These are phyloP conservation scores for Diogma glabrata DNA, from an alignment of 2,888 invertebrate species.

Conservation along the genomic window DNA sequence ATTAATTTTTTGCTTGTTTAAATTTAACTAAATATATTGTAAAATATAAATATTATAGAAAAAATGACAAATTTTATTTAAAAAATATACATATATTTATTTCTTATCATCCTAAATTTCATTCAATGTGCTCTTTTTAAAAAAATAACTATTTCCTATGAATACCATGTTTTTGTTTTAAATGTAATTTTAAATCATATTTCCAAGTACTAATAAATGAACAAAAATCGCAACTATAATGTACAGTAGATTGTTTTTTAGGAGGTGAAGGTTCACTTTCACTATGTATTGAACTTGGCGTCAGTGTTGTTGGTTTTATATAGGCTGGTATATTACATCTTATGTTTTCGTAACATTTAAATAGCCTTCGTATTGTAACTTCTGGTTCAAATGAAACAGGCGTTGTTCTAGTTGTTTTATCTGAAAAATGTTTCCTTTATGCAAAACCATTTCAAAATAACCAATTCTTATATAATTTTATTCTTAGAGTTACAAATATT, in stretches of 20 bases:
- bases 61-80: slow-evolving; percentile 9
- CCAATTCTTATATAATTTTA: no score
- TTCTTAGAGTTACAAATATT: no score
- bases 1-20: neutral
- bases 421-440: slow-evolving; percentile 33
- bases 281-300: neutral
- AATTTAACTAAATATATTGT: no score
- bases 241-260: slow-evolving; percentile 12
- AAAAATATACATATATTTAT: neutral
- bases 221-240: slow-evolving; percentile 34
- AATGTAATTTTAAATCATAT: slow-evolving; percentile 35
- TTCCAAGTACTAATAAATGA: slow-evolving; percentile 36
- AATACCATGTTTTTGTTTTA: slow-evolving; percentile 37
- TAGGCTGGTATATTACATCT: neutral
- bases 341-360: slow-evolving; percentile 28
- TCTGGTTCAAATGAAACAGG: slow-evolving; percentile 29
- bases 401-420: slow-evolving; percentile 20
- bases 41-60: no score
- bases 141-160: slow-evolving; percentile 34
- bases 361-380: slow-evolving; percentile 34
- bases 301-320: neutral
- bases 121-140: slow-evolving; percentile 22
- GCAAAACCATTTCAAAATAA: slow-evolving; percentile 9
- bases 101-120: slow-evolving; percentile 14
- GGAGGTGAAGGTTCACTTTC: neutral